Base-by-base conservation (phyloP, 2,888 invertebrate species). In the Netelia fuscicornis region DNA sequence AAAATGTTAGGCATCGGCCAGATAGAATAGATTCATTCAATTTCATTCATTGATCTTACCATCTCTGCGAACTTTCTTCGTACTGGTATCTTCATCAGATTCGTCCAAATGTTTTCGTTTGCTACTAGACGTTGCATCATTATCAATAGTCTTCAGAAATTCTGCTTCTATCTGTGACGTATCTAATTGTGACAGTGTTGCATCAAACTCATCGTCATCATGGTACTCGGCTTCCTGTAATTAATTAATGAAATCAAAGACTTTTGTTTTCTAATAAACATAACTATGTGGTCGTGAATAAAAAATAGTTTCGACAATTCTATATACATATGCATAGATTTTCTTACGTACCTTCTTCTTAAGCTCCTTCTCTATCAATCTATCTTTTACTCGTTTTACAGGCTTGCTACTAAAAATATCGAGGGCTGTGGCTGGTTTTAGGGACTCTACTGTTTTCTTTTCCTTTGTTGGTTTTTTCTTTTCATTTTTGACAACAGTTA, bases 121-220 rank as follows among this genome's bases (percentile, higher is more conserved):
- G 8, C 65, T 70, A 77, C 88, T 71, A 2, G n/a, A 42, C 17
- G 48, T 86, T 2, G 54, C 48, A 17, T 68, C 58, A 17, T 72
- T 77, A 20, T 92, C 90, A 20, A 90, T 87, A 83, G 92, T 87
- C 70, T 92, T 86, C 23, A 91, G 81, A 62, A 94, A 92, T 84
- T 94, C 92, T 75, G 93, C 90, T 88, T 95, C 95, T 94, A 90
- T 80, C 30, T 87, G 62, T 0, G 89, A 87, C 1, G 84, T 88
- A 68, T 97, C 97, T 82, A 97, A 92, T 91, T 96, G 95, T 85
- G 95, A 91, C 17, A 97, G 93, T 20, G 96, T 96, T 88, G 95
- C 95, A 89, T 96, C 96, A 93, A 98, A 97, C 80, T 96, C 96
- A 94, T 97, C 90, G n/a, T 89, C 95, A 89, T 95, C 95, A 91